Base-by-base conservation (phyloP, 2,888 invertebrate genomes). In the Athalia rosae region DNA sequence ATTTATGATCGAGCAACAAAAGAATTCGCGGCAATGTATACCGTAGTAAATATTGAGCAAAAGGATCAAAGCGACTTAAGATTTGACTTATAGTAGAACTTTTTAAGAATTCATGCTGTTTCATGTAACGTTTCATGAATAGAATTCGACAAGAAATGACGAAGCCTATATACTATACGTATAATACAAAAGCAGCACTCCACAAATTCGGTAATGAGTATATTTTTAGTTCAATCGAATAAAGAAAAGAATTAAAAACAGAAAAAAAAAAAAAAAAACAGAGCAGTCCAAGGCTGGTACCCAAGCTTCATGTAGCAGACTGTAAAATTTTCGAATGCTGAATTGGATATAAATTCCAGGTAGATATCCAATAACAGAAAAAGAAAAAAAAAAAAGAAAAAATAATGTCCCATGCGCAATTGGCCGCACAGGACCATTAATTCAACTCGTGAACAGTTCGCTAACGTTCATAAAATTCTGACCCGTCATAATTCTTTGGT, bases 391-490 rank as follows among this genome's bases (percentile, higher is more conserved):
- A 48, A 50, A 66, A 8, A 48, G 9, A 67, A 11, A n/a, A 67
- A 50, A 67, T 11, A 67, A 47, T 5, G 28, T 28, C 50, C 13
- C 4, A 50, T 50, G 28, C 53, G 67, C 48, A 53, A 67, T 67
- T 41, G 53, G 50, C 67, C 45, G 28, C 11, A 48, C 9, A 9
- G 41, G 53, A 41, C 53, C 53, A 67, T 67, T 67, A 50, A 67
- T 67, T 67, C 28, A 28, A 67, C 67, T 67, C 67, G 28, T 41
- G 48, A 53, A 50, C 15, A 28, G 67, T 67, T 67, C 45, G 67
- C 53, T 48, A 67, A 50, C 67, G 67, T 67, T 67, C 67, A 67
- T 67, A 67, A 67, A 67, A 50, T 67, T 53, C 67, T 67, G 67
- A 53, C 67, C 53, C 41, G 67, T 67, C 53, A 67, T 67, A 50